phyloP scores from a whole-genome alignment of 2,888 invertebrate genomes.

The Himalopsyche kuldschensis region DNA sequence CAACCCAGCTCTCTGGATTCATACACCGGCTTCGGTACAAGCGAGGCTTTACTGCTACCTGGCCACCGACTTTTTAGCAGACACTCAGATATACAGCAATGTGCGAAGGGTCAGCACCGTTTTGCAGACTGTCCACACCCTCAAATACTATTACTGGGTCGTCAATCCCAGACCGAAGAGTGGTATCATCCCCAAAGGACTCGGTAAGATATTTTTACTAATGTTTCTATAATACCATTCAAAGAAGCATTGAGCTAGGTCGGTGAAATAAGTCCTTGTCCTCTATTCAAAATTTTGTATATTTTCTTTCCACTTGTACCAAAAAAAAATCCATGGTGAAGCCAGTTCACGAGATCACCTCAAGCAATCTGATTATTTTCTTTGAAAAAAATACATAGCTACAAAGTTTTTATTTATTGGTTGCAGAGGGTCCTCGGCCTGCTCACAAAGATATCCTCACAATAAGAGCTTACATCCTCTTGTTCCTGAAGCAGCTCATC shows the following conservation, averaged over 20 bases:
- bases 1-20: slow-evolving; percentile 99
- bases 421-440: slow-evolving; percentile 89
- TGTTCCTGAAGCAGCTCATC: slow-evolving; percentile 94
- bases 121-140: slow-evolving; percentile 95
- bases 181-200: slow-evolving; percentile 92
- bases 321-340: no score
- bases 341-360: no score
- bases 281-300: not conserved
- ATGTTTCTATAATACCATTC: no score
- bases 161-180: slow-evolving; percentile 93
- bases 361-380: no score
- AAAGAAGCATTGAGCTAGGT: no score
- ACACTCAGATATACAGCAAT: slow-evolving; percentile 96
- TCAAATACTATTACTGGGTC: slow-evolving; percentile 99
- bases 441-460: slow-evolving; percentile 92
- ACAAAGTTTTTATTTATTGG: not conserved
- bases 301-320: not conserved
- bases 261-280: no score
- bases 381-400: no score
- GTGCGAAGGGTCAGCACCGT: slow-evolving; percentile 96
- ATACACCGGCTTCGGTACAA: slow-evolving; percentile 95
- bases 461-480: slow-evolving; percentile 90
- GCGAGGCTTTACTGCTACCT: slow-evolving; percentile 94
- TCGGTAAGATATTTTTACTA: slow-evolving; percentile 66
- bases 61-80: slow-evolving; percentile 97